Conservation (phyloP, 1,140 invertebrate genomes). For the Macrotrachela quadricornifera region DNA sequence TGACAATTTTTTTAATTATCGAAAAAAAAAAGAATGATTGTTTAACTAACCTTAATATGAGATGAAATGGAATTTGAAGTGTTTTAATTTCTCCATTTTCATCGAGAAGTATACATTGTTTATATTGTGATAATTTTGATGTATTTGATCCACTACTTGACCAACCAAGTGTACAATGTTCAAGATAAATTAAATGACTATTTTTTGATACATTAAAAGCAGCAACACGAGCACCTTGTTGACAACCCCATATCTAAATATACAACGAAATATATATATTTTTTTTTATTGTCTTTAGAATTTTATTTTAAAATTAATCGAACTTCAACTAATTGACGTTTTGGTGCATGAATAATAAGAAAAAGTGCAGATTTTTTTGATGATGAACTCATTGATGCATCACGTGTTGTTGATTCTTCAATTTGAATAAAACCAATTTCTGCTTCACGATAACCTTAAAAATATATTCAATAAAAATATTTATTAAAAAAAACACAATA, state of each 20-base stretch:
- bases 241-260: conserved; percentile 44
- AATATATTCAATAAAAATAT: too few species aligned
- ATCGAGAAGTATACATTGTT: conserved; percentile 57
- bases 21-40: too few species aligned
- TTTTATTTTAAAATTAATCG: not conserved
- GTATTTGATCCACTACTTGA: too few species aligned
- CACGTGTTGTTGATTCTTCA: conserved; percentile 33
- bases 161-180: conserved; percentile 43
- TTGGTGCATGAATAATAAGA: conserved; percentile 60
- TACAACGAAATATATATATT: too few species aligned
- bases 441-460: conserved; percentile 69
- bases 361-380: conserved; percentile 38
- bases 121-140: conserved; percentile 34
- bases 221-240: conserved; percentile 61
- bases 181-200: conserved; percentile 37
- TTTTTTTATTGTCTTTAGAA: not conserved
- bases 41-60: conserved; percentile 27
- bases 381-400: not conserved
- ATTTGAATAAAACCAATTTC: conserved; percentile 58
- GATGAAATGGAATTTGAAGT: conserved; percentile 67
- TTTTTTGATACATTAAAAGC: conserved; percentile 66
- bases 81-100: conserved; percentile 53
- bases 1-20: too few species aligned
- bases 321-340: conserved; percentile 59
- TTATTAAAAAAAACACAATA: conserved; percentile 11